Evolutionary conservation across 2,797 vertebrate species (phyloP).

Genomic region (Acanthurus lineatus): DNA sequence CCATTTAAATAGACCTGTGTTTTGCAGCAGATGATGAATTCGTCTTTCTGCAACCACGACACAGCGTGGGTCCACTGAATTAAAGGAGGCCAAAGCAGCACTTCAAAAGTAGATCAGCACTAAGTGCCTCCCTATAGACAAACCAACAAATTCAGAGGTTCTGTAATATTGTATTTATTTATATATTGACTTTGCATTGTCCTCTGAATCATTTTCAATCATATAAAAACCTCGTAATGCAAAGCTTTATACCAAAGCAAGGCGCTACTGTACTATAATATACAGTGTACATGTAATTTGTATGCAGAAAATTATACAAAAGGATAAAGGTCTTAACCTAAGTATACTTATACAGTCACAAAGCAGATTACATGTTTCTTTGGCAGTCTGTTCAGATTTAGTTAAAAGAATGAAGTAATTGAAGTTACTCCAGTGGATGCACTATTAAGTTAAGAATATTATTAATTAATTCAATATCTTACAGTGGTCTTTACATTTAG

Average conservation of each 20-base stretch:
- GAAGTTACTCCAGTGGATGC: too few species aligned
- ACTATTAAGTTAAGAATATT: too few species aligned
- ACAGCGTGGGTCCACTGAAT: constrained; percentile 68
- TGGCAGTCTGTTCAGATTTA: too few species aligned
- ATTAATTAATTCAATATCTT: neutral
- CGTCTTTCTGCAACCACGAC: constrained; percentile 66
- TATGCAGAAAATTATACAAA: neutral
- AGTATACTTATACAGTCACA: neutral
- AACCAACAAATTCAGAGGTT: constrained; percentile 50
- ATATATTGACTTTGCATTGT: neutral
- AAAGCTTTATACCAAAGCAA: neutral
- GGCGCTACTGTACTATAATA: neutral
- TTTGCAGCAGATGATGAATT: constrained; percentile 80
- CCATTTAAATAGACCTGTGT: constrained; percentile 69
- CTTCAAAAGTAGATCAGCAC: constrained; percentile 77
- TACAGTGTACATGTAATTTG: neutral
- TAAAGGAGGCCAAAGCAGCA: constrained; percentile 81
- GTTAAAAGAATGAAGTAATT: too few species aligned
- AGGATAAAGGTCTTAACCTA: neutral
- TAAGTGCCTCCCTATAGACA: constrained; percentile 77
- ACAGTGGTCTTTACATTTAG: neutral
- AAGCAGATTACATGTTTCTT: neutral
- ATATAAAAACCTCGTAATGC: neutral
- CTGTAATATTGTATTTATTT: constrained; percentile 27
- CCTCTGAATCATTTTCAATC: too few species aligned